phyloP scores from a whole-genome alignment of 2,888 invertebrate species.

The Calephelis perditalis region DNA sequence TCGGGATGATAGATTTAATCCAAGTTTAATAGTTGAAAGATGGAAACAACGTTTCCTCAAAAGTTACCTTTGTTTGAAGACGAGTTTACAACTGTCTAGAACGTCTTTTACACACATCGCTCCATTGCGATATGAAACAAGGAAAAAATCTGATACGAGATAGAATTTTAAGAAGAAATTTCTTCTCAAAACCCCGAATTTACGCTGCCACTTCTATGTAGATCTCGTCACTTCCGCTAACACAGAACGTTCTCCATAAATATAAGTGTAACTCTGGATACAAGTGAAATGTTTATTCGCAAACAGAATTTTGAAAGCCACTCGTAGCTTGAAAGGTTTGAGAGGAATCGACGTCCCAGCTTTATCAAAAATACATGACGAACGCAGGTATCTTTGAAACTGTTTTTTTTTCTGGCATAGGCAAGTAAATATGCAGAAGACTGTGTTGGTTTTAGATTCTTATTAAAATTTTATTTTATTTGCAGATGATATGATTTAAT shows the following conservation, averaged over 20 bases:
- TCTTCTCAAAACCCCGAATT: not conserved
- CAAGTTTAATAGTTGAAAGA: no score
- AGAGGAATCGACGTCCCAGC: not conserved
- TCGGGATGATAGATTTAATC: no score
- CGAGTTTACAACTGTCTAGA: no score
- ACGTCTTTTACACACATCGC: no score
- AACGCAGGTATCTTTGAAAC: not conserved
- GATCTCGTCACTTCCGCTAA: not conserved
- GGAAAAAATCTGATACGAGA: not conserved
- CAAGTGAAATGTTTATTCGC: constrained; percentile 10
- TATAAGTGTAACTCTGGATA: not conserved
- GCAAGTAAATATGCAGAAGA: no score
- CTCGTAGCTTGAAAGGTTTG: constrained; percentile 5
- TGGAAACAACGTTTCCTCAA: no score
- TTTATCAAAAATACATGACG: constrained; percentile 5
- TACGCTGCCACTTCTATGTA: not conserved
- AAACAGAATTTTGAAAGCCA: constrained; percentile 9
- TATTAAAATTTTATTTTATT: no score
- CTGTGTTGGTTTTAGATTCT: no score
- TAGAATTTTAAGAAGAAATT: not conserved
- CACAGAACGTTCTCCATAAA: not conserved
- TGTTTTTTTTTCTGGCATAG: not conserved
- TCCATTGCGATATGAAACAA: not conserved
- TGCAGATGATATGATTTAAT: no score
- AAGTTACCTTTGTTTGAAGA: no score